Evolutionary conservation across 1,140 invertebrate genomes (phyloP).

Genomic region (Drosophila tristis): DNA sequence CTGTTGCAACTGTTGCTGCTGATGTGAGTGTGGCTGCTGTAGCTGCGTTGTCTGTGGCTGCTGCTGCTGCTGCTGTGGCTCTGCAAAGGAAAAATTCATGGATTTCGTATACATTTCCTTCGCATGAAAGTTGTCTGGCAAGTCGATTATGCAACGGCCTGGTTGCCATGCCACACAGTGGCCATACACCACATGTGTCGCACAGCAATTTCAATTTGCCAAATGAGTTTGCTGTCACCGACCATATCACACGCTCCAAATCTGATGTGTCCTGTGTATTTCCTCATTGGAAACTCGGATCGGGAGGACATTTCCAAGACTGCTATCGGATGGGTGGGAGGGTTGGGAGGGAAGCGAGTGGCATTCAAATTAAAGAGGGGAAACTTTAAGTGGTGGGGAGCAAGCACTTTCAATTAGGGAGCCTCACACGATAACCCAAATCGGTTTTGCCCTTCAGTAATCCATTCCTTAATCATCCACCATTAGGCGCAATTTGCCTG

Average conservation of each 20-base stretch:
- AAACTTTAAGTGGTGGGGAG: not conserved
- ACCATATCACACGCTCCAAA: constrained; percentile 55
- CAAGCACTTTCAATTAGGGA: not conserved
- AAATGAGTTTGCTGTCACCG: constrained; percentile 55
- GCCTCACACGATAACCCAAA: not conserved
- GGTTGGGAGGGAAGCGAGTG: too few relatives aligned
- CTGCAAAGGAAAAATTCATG: constrained; percentile 68
- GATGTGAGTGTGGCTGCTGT: constrained; percentile 29
- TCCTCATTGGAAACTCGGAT: constrained; percentile 40
- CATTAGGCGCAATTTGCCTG: not conserved
- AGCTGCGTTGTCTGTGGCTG: constrained; percentile 36
- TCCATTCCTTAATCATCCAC: constrained; percentile 21
- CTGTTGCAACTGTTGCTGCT: constrained; percentile 53
- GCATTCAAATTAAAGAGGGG: too few relatives aligned
- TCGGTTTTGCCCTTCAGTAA: not conserved
- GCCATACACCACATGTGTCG: constrained; percentile 59
- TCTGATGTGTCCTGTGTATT: constrained; percentile 24
- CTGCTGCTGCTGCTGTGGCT: constrained; percentile 54
- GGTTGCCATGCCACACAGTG: constrained; percentile 23
- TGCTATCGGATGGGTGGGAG: too few relatives aligned
- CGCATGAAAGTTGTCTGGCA: constrained; percentile 56
- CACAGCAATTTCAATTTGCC: constrained; percentile 47
- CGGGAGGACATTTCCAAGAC: too few relatives aligned
- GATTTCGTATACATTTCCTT: constrained; percentile 50
- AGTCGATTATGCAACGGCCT: constrained; percentile 46